phyloP scores from a whole-genome alignment of 2,888 invertebrate species.

The Oscheius sp. region DNA sequence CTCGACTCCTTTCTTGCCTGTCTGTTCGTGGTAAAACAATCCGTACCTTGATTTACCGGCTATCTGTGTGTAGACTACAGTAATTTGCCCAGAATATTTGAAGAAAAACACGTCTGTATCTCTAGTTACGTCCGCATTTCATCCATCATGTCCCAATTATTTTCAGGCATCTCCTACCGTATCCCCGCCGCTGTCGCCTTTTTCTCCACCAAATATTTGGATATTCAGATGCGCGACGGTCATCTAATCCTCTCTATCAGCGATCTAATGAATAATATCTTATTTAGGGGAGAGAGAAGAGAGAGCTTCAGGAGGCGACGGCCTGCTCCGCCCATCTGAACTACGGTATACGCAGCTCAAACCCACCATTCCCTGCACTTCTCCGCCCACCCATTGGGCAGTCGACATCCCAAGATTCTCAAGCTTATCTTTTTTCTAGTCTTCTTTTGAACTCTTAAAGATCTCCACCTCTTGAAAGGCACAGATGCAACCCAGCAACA shows the following conservation, averaged over 20 bases:
- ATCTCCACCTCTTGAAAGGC: neutral
- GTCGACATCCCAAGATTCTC: too few species aligned
- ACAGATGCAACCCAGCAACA: conserved; percentile 4
- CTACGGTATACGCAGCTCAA: conserved; percentile 26
- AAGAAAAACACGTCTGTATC: too few species aligned
- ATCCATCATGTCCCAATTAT: neutral
- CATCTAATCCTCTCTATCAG: conserved; percentile 20
- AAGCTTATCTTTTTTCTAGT: neutral
- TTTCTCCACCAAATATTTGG: neutral
- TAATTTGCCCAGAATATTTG: too few species aligned
- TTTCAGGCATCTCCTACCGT: conserved; percentile 6
- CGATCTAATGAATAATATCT: conserved; percentile 21
- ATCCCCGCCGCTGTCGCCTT: neutral
- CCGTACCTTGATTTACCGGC: too few species aligned
- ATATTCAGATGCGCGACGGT: conserved; percentile 34
- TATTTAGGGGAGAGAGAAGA: neutral
- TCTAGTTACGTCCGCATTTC: neutral
- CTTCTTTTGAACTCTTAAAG: neutral
- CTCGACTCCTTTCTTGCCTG: too few species aligned
- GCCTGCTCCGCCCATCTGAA: conserved; percentile 24
- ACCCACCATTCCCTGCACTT: conserved; percentile 21
- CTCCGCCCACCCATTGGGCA: conserved; percentile 22
- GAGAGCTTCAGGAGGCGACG: neutral
- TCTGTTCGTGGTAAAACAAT: too few species aligned
- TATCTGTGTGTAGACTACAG: too few species aligned